Evolutionary conservation across 1,140 invertebrate genomes (phyloP), one percentile per base, ranked within the genome.

Genomic region (Ladona fulva): DNA sequence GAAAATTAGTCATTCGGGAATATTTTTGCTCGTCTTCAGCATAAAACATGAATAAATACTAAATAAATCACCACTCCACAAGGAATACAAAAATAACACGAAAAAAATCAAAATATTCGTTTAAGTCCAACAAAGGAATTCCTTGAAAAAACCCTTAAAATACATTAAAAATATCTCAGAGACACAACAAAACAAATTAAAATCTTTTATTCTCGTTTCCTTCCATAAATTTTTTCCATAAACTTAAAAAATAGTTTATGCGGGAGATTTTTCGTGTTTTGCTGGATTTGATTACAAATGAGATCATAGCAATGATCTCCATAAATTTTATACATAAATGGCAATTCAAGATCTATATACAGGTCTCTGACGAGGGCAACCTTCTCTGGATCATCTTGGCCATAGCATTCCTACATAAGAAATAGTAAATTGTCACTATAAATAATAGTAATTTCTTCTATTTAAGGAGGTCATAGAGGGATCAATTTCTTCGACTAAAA

Each of bases 301-400:
- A 80, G 24, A 59, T 82, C 80, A 76, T 81, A 83, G 0, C 78
- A 80, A 44, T 81, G 78, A 78, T 87, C 85, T 81, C 88, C 88
- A 81, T 84, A 89, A 25, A 83, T 80, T 12, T 75, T 24, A 79
- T 86, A 89, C 8, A 85, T 74, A 25, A 83, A 76, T 66, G 82
- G 77, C 7, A 89, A 76, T 8, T 83, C 78, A 25, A 89, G 79
- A n/a, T 87, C 84, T 19, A 81, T 79, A 79, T 86, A 89, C 22
- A 88, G 74, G 7, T 81, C 42, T 82, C 88, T 89, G 7, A 89
- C 84, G 73, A 77, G 80, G n/a, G 79, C 77, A 19, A 88, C 84
- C 76, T 83, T 83, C 7, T 82, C 80, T 25, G 79, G 76, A 78
- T 87, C 84, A 37, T 84, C 74, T 25, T 81, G 78, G 0, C 85